Base-by-base conservation (phyloP, 30 jellyfish, hydroid and myxozoan genomes). In the Aurelia sp. region DNA sequence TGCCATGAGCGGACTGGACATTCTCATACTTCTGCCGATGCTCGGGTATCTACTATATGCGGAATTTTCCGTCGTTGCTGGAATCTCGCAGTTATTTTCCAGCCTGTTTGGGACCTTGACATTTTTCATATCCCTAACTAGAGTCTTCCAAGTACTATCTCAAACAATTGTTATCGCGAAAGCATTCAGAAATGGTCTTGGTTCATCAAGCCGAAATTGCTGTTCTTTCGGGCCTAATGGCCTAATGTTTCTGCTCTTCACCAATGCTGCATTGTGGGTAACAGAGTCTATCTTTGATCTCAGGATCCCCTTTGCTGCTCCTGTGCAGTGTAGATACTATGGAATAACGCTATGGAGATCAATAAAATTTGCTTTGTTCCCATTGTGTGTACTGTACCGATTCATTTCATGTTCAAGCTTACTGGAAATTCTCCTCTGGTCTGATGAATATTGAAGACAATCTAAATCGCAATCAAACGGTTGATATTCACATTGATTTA, bases 241-340 rank as follows among this genome's bases (percentile, higher is more conserved):
- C 38, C 35, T 86, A 71, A 75, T 77, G 85, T 76, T 64, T 57
- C 38, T 86, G 58, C 87, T 86, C 33, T 86, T 86, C 41, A n/a
- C 90, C 21, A 86, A 86, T 67, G 95, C 90, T 5, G 95, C 77
- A 63, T 65, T 86, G 21, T 86, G 95, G 95, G 63, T 86, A 8
- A 66, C 90, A 6, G 95, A 86, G 50, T 86, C 95, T 10, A 86
- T 86, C 11, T 77, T 86, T 65, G 89, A 86, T 19, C 70, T 75
- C 31, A 67, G 95, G 35, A 76, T 77, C 35, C 76, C 89, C 4
- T 86, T 67, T 38, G 89, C 67, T 3, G 78, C 90, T 10, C 95
- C 95, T 20, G 85, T 86, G 64, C 90, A 86, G 74, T 44, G 86
- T 48, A 48, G 47, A 33, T 86, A 63, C 51, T 86, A 38, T 55